Conservation (phyloP, 2,113 vertebrate species). For the Xiphias gladius region DNA sequence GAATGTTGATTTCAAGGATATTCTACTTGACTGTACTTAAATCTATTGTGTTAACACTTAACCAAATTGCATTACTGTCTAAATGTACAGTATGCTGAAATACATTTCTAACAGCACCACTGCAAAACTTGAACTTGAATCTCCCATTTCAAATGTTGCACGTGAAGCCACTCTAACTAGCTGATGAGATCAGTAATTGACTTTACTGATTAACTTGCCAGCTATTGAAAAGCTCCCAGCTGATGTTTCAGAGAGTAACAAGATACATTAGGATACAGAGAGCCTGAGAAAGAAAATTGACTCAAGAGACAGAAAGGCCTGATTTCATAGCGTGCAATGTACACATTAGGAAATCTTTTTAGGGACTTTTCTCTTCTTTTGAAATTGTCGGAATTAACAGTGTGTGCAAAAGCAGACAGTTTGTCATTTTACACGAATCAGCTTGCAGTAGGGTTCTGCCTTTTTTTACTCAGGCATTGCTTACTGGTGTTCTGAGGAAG, state of each 20-base stretch:
- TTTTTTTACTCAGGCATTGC: not conserved
- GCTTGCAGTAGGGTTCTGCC: not conserved
- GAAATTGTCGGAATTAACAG: slow-evolving; percentile 17
- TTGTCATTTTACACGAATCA: slow-evolving; percentile 11
- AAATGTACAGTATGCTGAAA: slow-evolving; percentile 33
- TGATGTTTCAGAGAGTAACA: slow-evolving; percentile 40
- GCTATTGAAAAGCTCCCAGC: slow-evolving; percentile 43
- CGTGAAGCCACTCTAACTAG: slow-evolving; percentile 26
- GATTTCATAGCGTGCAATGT: slow-evolving; percentile 6
- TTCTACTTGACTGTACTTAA: slow-evolving; percentile 60
- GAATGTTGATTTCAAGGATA: slow-evolving; percentile 71
- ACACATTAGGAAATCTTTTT: slow-evolving; percentile 6
- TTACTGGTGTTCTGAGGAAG: not conserved
- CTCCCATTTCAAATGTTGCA: slow-evolving; percentile 30
- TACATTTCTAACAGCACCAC: slow-evolving; percentile 12
- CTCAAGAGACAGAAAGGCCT: slow-evolving; percentile 5
- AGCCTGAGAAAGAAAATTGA: slow-evolving; percentile 15
- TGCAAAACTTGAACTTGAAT: slow-evolving; percentile 14
- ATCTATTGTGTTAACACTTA: slow-evolving; percentile 35
- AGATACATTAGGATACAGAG: slow-evolving; percentile 31
- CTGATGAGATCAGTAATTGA: slow-evolving; percentile 52
- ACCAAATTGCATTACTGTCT: slow-evolving; percentile 9
- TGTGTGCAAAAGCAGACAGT: not conserved
- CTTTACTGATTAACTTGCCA: slow-evolving; percentile 46
- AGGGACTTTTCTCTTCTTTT: slow-evolving; percentile 8